A percentile compares a stretch with the other conserved stretches of the same genome.
These are phyloP conservation scores for Adineta ricciae DNA, from an alignment of 2,888 invertebrate species.

Conservation along the genomic window DNA sequence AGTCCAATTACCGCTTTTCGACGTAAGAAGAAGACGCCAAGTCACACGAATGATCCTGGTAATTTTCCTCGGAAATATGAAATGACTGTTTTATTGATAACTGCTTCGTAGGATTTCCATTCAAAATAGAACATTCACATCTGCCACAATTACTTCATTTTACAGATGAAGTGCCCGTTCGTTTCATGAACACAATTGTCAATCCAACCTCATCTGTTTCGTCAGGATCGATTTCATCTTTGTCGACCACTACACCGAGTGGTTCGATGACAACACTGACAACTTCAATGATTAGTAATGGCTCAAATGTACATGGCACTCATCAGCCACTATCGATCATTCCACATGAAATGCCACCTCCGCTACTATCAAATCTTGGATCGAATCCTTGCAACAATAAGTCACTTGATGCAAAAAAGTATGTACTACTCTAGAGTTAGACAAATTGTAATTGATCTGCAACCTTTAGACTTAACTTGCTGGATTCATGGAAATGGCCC, in stretches of 20 bases:
- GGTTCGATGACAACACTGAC: not conserved
- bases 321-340: not conserved
- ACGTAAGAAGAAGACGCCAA: conserved; percentile 2
- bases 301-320: not conserved
- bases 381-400: not conserved
- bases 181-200: not conserved
- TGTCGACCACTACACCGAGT: not conserved
- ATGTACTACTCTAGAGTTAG: not conserved
- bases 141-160: conserved; percentile 19
- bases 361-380: not conserved
- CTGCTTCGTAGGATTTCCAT: not conserved
- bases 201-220: not conserved
- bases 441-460: too few species aligned
- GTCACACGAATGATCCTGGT: not conserved
- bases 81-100: not conserved
- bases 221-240: not conserved
- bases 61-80: not conserved
- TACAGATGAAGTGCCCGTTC: conserved; percentile 2
- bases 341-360: not conserved
- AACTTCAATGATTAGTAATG: not conserved
- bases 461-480: not conserved
- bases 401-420: conserved; percentile 19
- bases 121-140: conserved; percentile 17
- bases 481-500: conserved; percentile 1
- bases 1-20: conserved; percentile 21